Evolutionary conservation across 2,888 invertebrate species (phyloP).

Genomic region (Eremobia ochroleuca): DNA sequence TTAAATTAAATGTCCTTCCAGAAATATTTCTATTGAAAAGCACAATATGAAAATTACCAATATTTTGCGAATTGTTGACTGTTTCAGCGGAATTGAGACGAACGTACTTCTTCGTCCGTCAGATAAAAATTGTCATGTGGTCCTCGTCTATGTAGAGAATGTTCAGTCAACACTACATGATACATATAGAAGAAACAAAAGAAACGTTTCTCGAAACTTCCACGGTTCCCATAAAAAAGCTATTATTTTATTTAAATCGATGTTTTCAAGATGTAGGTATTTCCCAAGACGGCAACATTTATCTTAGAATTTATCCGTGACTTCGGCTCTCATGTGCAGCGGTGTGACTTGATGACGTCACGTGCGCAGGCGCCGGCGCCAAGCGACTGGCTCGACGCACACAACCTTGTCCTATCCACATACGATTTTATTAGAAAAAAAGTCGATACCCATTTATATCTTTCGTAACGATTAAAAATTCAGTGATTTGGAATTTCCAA

Average conservation of each 20-base stretch:
- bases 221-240: neutral
- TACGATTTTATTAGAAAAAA: slow-evolving; percentile 71
- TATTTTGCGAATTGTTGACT: neutral
- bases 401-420: slow-evolving; percentile 74
- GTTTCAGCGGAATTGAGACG: too few species aligned
- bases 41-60: neutral
- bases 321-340: slow-evolving; percentile 58
- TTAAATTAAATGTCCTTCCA: neutral
- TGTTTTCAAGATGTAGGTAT: neutral
- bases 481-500: slow-evolving; percentile 59
- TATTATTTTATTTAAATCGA: neutral
- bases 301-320: slow-evolving; percentile 47
- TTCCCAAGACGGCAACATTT: slow-evolving; percentile 14
- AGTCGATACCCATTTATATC: slow-evolving; percentile 51
- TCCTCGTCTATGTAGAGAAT: neutral
- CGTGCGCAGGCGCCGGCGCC: slow-evolving; percentile 84
- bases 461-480: slow-evolving; percentile 49
- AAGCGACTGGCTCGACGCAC: slow-evolving; percentile 68
- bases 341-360: slow-evolving; percentile 62
- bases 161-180: neutral
- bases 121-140: too few species aligned
- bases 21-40: too few species aligned
- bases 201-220: neutral
- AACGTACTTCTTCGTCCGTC: too few species aligned
- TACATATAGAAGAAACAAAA: neutral